Base-by-base conservation (phyloP, 2,113 vertebrate species). In the Dasyornis broadbenti region DNA sequence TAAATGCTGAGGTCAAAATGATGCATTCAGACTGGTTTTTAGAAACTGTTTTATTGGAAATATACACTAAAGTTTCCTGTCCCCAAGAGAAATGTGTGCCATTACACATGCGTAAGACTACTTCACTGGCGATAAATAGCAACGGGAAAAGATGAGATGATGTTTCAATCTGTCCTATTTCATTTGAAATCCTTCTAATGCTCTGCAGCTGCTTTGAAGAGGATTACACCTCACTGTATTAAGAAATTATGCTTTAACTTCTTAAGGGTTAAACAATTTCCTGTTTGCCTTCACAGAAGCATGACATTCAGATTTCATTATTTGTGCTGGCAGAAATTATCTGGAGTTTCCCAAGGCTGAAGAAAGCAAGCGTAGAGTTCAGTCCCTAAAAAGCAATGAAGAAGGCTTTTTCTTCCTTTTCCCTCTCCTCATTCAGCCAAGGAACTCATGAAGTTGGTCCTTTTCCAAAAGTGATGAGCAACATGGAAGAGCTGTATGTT, bases 381-480 rank as follows among this genome's bases (percentile, higher is more conserved):
- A 82, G 19, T 75, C 76, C 69, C 61, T 83, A 68, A 89, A 93
- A 90, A 84, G 50, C 50, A 61, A 47, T 11, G n/a, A 61, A 52
- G n/a, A 45, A 68, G 39, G 14, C 9, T 63, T 13, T 11, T 26
- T 65, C 54, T 57, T 76, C 31, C 31, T 83, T 86, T 70, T 27
- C 15, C 26, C 11, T 31, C 9, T 86, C 42, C 28, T 89, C 57
- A 57, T 61, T 64, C 70, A 60, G 56, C 63, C 53, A 95, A 95
- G 84, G 76, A 94, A 88, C 83, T 90, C 76, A 42, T 69, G 26
- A 68, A 89, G 90, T 40, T 82, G 94, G 44, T 83, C 60, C 24
- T 73, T 93, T 93, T 86, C 66, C 71, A 94, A 79, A 86, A 96
- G 35, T 12, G 53, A 95, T 84, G 89, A 96, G 82, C 95, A 95